Evolutionary conservation across 1,140 invertebrate species (phyloP), one percentile per base, ranked within the genome.

Genomic region (Drosophila rufa): DNA sequence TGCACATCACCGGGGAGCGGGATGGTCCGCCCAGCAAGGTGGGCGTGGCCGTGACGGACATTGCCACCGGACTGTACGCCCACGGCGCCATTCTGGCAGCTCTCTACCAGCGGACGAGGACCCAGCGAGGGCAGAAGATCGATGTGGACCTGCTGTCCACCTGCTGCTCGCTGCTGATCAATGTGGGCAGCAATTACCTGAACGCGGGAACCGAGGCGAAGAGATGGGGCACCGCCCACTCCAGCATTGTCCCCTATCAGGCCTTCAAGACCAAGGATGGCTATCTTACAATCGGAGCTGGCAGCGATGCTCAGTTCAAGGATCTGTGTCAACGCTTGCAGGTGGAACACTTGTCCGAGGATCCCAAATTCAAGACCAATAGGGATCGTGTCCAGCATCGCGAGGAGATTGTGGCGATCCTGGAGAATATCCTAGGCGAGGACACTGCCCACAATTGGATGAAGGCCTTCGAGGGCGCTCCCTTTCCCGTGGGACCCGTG

Each of bases 1-100:
- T 99, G 47, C 95, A 98, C 86, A 97, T 98, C 19, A 99, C 98
- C 0, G 99, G 99, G 1, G 95, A 96, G 19, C 94, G 95, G 85
- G 93, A 96, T 91, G 97, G 97, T 6, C 95, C 96, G 33, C 98
- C 98, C 0, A 97, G 97, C 75, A 99, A 99, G 93, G 95, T 96
- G 68, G 98, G 98, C 9, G 97, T 99, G 2, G 98, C 99, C 0
- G 95, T 99, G 70, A 99, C 97, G 1, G 98, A 99, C 93, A 81
- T 99, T 46, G 95, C 97, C 1, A 99, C 98, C 1, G 98, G 98
- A 0, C 93, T 99, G 2, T 99, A 98, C 93, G 98, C 98, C 7
- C 97, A 98, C 92, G 98, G 98, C n/a, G 97, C 98, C 1, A 99
- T 99, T 55, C 94, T 99, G 93, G 97, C 98, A 15, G 98, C 98